Evolutionary conservation across 2,888 invertebrate genomes (phyloP), one percentile per base, ranked within the genome.

Genomic region (Globia sparganii): DNA sequence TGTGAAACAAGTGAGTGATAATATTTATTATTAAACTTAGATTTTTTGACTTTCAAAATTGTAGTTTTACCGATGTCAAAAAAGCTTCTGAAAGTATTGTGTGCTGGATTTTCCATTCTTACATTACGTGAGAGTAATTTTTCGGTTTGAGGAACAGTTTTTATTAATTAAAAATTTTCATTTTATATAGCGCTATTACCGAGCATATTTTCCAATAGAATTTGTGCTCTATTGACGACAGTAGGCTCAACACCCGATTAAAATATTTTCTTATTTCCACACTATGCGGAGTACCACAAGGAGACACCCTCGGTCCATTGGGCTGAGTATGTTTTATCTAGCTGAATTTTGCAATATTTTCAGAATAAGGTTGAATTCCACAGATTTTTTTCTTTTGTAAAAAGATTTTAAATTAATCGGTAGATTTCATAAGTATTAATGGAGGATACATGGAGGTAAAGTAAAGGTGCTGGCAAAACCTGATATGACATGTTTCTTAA

Each of bases 1-100:
- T 78, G 9, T 76, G 8, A 91, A 91, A 87, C 83, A 88, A 86
- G 91, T 91, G 80, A 69, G 89, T 82, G 21, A n/a, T 58, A 37
- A 21, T 56, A 58, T 2, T 34, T 18, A 34, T 25, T 18, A 49
- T 15, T 15, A 15, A 46, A 66, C 31, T 67, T 15, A 31, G 15
- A 25, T 25, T 49, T 53, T 11, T 46, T 31, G 1, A 49, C 9
- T 67, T 49, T 34, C 1, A 15, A 5, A 2, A 46, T 25, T 31
- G 25, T 2, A 31, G 6, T 4, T 43, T 28, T 66, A 28, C 9
- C n/a, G 18, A 21, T n/a, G 2, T 18, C 5, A 11, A n/a, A 1
- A n/a, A 37, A 3, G 11, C 6, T 11, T 43, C 40, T 28, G 43
- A 43, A 43, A 43, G 13, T 46, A 46, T 46, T 46, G 18, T 46